These are phyloP conservation scores for Conus betulinus DNA, from an alignment of 1,140 invertebrate genomes.

Conservation along the genomic window DNA sequence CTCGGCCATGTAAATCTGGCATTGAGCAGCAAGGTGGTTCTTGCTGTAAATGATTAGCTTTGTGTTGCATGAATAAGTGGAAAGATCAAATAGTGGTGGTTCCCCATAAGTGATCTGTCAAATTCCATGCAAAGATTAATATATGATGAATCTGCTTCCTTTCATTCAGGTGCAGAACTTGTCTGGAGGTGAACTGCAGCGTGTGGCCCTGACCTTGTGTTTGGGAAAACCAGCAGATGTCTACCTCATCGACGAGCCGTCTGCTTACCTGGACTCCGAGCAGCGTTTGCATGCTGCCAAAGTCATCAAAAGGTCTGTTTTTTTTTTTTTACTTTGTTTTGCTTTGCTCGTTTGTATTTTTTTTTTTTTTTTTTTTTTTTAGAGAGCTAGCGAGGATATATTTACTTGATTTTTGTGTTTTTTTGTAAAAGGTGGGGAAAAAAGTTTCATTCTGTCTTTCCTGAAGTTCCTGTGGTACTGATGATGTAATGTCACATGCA, in stretches of 20 bases:
- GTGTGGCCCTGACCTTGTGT: conserved; percentile 96
- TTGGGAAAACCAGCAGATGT: conserved; percentile 99
- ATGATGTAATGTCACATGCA: no score
- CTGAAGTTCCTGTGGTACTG: no score
- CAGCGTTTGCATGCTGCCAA: conserved; percentile 99
- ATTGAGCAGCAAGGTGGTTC: no score
- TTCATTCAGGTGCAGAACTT: conserved; percentile 88
- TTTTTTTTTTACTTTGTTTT: background rate
- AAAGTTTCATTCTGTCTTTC: no score
- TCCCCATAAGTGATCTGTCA: no score
- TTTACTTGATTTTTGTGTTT: background rate
- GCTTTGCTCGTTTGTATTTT: background rate
- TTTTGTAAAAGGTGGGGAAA: background rate
- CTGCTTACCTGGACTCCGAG: conserved; percentile 99
- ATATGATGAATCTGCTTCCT: no score
- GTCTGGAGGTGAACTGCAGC: conserved; percentile 99
- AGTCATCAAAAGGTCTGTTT: conserved; percentile 93
- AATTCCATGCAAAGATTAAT: no score
- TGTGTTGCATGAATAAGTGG: no score
- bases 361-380: background rate
- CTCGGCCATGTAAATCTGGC: no score
- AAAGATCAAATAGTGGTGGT: no score
- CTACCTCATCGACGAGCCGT: conserved; percentile 99
- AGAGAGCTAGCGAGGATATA: background rate
- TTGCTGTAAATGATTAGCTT: no score